Conservation (phyloP, 2,888 invertebrate species). For the Nudaria mundana region DNA sequence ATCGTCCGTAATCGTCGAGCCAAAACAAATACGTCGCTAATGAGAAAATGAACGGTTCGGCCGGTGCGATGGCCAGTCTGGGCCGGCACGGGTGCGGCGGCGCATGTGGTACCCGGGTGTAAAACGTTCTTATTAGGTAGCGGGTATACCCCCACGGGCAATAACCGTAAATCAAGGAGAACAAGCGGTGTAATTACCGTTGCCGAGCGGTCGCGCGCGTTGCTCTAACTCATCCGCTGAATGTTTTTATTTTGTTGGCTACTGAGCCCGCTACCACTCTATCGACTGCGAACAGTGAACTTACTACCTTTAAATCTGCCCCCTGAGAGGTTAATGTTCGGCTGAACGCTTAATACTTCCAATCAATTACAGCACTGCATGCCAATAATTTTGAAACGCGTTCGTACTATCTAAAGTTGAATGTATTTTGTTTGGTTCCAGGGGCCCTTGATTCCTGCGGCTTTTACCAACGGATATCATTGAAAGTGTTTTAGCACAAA, state of each 20-base stretch:
- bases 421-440: conserved; percentile 76
- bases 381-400: conserved; percentile 37
- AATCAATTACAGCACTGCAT: conserved; percentile 63
- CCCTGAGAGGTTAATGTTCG: conserved; percentile 69
- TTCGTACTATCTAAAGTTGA: conserved; percentile 25
- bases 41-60: conserved; percentile 72
- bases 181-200: conserved; percentile 82
- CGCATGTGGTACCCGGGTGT: conserved; percentile 76
- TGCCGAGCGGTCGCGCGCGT: conserved; percentile 74
- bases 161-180: conserved; percentile 82
- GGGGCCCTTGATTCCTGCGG: conserved; percentile 98
- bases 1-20: conserved; percentile 68
- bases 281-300: conserved; percentile 72
- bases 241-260: conserved; percentile 79
- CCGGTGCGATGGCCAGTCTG: conserved; percentile 47
- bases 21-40: conserved; percentile 74
- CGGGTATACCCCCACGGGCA: conserved; percentile 80
- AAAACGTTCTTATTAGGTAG: conserved; percentile 81
- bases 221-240: conserved; percentile 77
- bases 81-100: conserved; percentile 51
- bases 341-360: conserved; percentile 65
- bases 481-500: conserved; percentile 85
- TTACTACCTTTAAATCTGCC: conserved; percentile 77
- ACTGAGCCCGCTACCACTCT: conserved; percentile 68
- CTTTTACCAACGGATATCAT: conserved; percentile 99